Evolutionary conservation across 1,140 invertebrate genomes (phyloP), one percentile per base, ranked within the genome.

Genomic region (Pachypsylla venusta): DNA sequence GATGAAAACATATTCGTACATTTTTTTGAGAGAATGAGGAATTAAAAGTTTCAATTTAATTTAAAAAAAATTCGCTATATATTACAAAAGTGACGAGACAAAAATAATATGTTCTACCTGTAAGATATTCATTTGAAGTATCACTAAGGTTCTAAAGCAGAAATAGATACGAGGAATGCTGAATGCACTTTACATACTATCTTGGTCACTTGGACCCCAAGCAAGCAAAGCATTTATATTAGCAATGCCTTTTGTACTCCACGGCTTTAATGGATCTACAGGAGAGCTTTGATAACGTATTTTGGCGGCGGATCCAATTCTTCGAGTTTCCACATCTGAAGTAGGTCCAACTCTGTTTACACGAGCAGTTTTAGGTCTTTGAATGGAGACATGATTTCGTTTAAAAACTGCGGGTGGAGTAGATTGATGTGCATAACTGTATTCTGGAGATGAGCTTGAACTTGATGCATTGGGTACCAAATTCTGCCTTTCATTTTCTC

Each of bases 201-300:
- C 66, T 56, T 64, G 56, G 25, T 72, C 71, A 42, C 71, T 72
- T 54, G 74, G 69, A 60, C 75, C 71, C 80, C 80, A 81, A 42
- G 80, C 79, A 57, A 86, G 72, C 67, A 85, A 79, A 62, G 79
- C 76, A 70, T 84, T 85, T 73, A 86, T 84, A 69, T 80, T 80
- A 57, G 79, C 77, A 62, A 85, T 80, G 61, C 75, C 77, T 60
- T 78, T 74, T 19, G 80, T 84, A 68, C 82, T 85, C 83, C 83
- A 85, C 1, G 82, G 79, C 65, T 84, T 80, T 55, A 84, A 68
- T 10, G 81, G 81, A 73, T 83, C 80, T 1, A 78, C 76, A 12
- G 74, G 71, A 2, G 78, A 48, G n/a, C 42, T 48, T n/a, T 48
- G 42, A 48, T 48, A 48, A 19, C 42, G 16, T 48, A 48, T 48